phyloP scores from a whole-genome alignment of 2,113 vertebrate species.

The Ceyx melanurus region DNA sequence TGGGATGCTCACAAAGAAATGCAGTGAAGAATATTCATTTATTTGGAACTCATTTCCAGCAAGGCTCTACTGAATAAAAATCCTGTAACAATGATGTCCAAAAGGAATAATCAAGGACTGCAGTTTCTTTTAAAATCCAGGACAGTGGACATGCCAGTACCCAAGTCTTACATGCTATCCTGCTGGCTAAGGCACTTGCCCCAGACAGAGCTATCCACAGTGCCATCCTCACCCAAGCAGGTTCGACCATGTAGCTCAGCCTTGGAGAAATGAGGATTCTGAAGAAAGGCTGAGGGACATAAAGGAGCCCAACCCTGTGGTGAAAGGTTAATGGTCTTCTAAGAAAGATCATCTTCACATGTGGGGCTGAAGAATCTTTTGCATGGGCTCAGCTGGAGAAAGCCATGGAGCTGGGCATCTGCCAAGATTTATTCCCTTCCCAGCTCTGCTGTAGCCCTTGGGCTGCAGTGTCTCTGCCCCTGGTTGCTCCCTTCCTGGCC shows the following conservation, averaged over 20 bases:
- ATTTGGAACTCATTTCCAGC: neutral
- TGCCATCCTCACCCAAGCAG: neutral
- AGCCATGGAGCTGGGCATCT: neutral
- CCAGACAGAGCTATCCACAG: neutral
- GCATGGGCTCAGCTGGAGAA: neutral
- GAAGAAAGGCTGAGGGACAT: neutral
- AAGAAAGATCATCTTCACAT: neutral
- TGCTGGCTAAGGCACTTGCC: neutral
- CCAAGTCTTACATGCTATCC: neutral
- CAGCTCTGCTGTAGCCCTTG: neutral
- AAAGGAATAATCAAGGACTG: neutral
- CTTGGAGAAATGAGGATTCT: neutral
- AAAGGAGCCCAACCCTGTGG: neutral
- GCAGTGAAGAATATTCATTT: neutral
- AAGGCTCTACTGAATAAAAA: neutral
- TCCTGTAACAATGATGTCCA: neutral
- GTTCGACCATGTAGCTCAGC: neutral
- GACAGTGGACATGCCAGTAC: neutral
- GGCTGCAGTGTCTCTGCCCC: neutral
- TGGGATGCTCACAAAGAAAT: neutral
- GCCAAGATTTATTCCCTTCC: neutral
- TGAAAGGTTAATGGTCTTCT: neutral
- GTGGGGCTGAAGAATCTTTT: neutral
- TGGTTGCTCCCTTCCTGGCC: neutral
- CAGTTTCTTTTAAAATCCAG: neutral